Evolutionary conservation across 2,113 vertebrate species (phyloP).

Genomic region (Oplegnathus fasciatus): DNA sequence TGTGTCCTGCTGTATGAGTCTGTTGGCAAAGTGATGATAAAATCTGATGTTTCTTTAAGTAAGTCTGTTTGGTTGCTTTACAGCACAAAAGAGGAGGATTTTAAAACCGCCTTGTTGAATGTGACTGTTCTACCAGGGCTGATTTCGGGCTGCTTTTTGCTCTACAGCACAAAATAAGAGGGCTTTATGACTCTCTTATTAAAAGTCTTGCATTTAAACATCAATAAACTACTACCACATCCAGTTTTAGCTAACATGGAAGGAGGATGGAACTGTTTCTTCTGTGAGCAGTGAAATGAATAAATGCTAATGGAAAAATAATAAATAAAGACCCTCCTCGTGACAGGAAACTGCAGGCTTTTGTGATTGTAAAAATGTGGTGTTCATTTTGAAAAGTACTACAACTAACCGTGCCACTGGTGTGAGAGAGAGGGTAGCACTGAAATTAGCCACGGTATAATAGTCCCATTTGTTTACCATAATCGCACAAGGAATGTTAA

Average conservation of each 20-base stretch:
- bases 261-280: background rate
- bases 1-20: background rate
- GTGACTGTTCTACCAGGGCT: background rate
- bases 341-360: conserved; percentile 3
- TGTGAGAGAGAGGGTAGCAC: conserved; percentile 2
- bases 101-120: no score
- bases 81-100: no score
- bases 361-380: conserved; percentile 12
- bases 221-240: background rate
- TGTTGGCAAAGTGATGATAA: background rate
- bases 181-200: background rate
- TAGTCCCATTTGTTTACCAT: conserved; percentile 30
- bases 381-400: background rate
- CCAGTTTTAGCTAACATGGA: background rate
- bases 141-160: background rate
- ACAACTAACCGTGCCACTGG: background rate
- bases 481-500: conserved; percentile 46
- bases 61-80: background rate
- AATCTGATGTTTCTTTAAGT: background rate
- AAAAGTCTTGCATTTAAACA: background rate
- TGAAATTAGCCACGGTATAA: conserved; percentile 17
- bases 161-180: background rate
- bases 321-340: background rate
- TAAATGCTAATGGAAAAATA: background rate
- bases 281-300: background rate